Evolutionary conservation across 2,113 vertebrate species (phyloP).

Genomic region (Malurus elegans): DNA sequence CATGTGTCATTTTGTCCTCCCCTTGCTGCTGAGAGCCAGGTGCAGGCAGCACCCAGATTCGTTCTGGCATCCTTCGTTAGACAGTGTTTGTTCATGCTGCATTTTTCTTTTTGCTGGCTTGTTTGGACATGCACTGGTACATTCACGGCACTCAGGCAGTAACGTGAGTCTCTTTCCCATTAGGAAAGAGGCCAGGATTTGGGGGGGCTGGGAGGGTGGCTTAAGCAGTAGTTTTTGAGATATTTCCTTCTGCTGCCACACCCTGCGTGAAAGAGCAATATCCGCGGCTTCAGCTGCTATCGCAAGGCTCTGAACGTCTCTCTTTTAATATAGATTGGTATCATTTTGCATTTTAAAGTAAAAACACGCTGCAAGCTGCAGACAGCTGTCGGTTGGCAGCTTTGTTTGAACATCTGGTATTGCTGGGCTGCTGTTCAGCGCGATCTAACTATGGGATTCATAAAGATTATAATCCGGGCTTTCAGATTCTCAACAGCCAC

Average conservation of each 20-base stretch:
- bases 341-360: slow-evolving; percentile 70
- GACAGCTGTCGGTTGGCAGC: slow-evolving; percentile 76
- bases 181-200: slow-evolving; percentile 60
- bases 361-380: slow-evolving; percentile 70
- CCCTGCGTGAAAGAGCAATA: slow-evolving; percentile 52
- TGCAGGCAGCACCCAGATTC: neutral
- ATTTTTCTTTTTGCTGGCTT: slow-evolving; percentile 59
- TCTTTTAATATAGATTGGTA: slow-evolving; percentile 61
- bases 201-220: neutral
- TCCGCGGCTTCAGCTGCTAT: slow-evolving; percentile 27
- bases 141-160: slow-evolving; percentile 40
- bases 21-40: neutral
- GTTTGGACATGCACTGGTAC: slow-evolving; percentile 63
- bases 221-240: slow-evolving; percentile 57
- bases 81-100: slow-evolving; percentile 44
- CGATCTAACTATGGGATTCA: slow-evolving; percentile 72
- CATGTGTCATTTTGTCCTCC: neutral
- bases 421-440: slow-evolving; percentile 69
- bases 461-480: slow-evolving; percentile 73
- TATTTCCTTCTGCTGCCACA: slow-evolving; percentile 52
- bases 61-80: slow-evolving; percentile 25
- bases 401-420: slow-evolving; percentile 75
- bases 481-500: slow-evolving; percentile 68
- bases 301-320: slow-evolving; percentile 33
- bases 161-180: slow-evolving; percentile 56